Evolutionary conservation across 2,888 invertebrate genomes (phyloP).

Genomic region (Harpalus rufipes): DNA sequence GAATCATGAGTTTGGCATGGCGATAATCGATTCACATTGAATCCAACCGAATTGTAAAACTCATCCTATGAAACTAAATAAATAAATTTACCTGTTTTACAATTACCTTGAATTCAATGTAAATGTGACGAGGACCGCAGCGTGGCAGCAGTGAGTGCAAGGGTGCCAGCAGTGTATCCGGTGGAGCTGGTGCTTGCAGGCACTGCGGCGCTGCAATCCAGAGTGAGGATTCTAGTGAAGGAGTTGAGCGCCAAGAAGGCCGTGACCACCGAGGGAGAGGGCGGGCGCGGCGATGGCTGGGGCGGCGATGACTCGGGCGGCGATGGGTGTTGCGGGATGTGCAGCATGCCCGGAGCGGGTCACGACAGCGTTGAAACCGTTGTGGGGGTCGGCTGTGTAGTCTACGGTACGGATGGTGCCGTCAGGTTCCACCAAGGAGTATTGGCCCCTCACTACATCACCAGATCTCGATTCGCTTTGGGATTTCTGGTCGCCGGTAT

Average conservation of each 20-base stretch:
- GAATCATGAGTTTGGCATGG: slow-evolving; percentile 71
- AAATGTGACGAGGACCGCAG: slow-evolving; percentile 42
- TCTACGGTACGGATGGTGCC: slow-evolving; percentile 80
- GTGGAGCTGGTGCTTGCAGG: slow-evolving; percentile 14
- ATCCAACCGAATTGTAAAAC: slow-evolving; percentile 48
- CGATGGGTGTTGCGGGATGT: slow-evolving; percentile 76
- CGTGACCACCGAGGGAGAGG: slow-evolving; percentile 67
- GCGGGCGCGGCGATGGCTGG: slow-evolving; percentile 70
- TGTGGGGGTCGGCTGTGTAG: slow-evolving; percentile 81
- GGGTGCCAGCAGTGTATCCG: not conserved
- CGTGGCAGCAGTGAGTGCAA: not conserved
- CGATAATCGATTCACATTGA: slow-evolving; percentile 69
- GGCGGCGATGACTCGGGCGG: slow-evolving; percentile 72
- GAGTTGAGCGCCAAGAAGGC: not conserved
- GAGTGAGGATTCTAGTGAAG: slow-evolving; percentile 12
- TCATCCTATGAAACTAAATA: slow-evolving; percentile 58
- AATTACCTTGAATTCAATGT: slow-evolving; percentile 50
- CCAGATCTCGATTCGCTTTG: slow-evolving; percentile 80
- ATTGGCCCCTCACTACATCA: slow-evolving; percentile 80
- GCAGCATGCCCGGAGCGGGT: slow-evolving; percentile 80
- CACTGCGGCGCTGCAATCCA: not conserved
- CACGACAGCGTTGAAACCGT: slow-evolving; percentile 77
- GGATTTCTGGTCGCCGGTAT: slow-evolving; percentile 80
- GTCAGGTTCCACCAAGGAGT: slow-evolving; percentile 80
- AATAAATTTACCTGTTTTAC: slow-evolving; percentile 56